Evolutionary conservation across 2,888 invertebrate genomes (phyloP).

Genomic region (Drosophila greeni): DNA sequence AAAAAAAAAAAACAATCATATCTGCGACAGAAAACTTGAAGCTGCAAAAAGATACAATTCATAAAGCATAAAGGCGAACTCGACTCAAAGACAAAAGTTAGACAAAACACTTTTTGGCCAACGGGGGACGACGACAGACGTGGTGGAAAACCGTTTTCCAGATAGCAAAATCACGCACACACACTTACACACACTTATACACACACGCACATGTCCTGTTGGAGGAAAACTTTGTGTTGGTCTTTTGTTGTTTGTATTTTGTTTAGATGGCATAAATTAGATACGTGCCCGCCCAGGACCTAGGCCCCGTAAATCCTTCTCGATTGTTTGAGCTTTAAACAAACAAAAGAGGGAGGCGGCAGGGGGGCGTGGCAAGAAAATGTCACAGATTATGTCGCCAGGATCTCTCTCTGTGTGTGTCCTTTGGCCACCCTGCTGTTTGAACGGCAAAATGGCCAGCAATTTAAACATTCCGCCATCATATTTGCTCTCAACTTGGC

Average conservation of each 20-base stretch:
- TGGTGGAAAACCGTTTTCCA: constrained; percentile 60
- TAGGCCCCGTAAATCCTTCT: constrained; percentile 26
- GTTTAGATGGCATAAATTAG: constrained; percentile 70
- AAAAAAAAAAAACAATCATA: constrained; percentile 66
- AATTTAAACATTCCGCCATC: constrained; percentile 44
- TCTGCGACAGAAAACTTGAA: constrained; percentile 33
- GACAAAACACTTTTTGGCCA: constrained; percentile 43
- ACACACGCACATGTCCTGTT: constrained; percentile 19
- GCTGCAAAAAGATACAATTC: constrained; percentile 66
- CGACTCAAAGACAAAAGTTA: constrained; percentile 53
- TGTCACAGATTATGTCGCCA: constrained; percentile 37
- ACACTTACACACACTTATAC: constrained; percentile 10
- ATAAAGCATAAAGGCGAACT: constrained; percentile 58
- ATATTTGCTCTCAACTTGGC: constrained; percentile 59
- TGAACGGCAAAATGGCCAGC: constrained; percentile 13
- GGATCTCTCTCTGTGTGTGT: constrained; percentile 6
- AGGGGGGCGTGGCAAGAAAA: constrained; percentile 3
- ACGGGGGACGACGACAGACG: no score
- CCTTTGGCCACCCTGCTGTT: constrained; percentile 7
- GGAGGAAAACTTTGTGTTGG: constrained; percentile 64
- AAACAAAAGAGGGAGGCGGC: constrained; percentile 12
- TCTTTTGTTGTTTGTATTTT: constrained; percentile 65
- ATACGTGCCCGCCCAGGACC: constrained; percentile 57
- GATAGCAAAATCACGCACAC: constrained; percentile 50
- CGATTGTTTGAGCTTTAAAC: constrained; percentile 42